Base-by-base conservation (phyloP, 2,113 vertebrate species). In the Ranitomeya variabilis region DNA sequence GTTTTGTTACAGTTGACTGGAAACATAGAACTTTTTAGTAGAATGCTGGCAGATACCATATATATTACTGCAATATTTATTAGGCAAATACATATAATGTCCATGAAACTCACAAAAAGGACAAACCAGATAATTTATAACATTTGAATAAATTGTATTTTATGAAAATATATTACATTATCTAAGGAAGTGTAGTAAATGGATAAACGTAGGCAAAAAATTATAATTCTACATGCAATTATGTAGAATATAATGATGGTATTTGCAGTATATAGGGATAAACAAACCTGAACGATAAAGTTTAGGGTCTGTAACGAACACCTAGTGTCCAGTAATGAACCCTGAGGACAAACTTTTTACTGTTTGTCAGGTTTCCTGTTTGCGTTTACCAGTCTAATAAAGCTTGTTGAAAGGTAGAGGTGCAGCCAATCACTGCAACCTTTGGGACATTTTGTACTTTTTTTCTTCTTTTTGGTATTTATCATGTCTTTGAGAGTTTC, bases 1-100 rank as follows among this genome's bases (percentile, higher is more conserved):
- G 69, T 80, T 87, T 69, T 80, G 77, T 80, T 78, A 80, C 77
- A 87, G 37, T 69, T 80, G 86, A 87, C 60, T 87, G 60, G 62
- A 15, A 87, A 67, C 23, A 78, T 21, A 45, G 45, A 87, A 66
- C 23, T 51, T 87, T 74, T 64, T 31, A 87, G 77, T 78, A 87
- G 54, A 77, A 26, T 64, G 54, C 19, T 62, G 45, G 59, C 59
- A 66, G 55, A 62, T 80, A 45, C 59, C 77, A 87, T 87, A 60
- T 79, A 80, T 59, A 69, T 80, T 80, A 45, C 60, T 66, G 54
- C 62, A 80, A 87, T 26, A 87, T 78, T 67, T 80, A 80, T 55
- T 52, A 87, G 76, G 77, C 37, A 57, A 67, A 23, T 80, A 69
- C 45, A 83, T 83, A 51, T 69, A 54, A 45, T 83, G 45, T 83